These are phyloP conservation scores for Gorsachius goisagi DNA, from an alignment of 2,113 vertebrate genomes.

Conservation along the genomic window DNA sequence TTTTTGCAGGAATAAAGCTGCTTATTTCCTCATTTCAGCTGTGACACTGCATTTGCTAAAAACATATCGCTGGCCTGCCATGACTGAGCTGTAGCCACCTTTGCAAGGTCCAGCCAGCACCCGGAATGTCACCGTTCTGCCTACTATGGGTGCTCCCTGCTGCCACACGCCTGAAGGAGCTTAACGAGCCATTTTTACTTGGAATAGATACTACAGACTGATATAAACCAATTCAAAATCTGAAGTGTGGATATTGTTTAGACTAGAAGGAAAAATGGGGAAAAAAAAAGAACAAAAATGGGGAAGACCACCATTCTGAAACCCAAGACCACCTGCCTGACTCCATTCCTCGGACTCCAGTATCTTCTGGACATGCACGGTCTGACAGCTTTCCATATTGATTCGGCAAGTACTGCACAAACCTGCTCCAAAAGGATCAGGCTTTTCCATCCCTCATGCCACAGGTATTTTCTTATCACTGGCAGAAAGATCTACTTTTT, in stretches of 20 bases:
- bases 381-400: background rate
- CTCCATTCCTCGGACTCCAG: background rate
- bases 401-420: background rate
- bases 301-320: background rate
- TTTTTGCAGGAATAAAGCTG: background rate
- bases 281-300: background rate
- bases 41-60: background rate
- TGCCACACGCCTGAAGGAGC: too few relatives aligned
- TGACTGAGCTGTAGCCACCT: background rate
- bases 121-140: background rate
- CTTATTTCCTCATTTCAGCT: background rate
- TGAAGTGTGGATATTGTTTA: background rate
- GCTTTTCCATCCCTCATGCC: background rate
- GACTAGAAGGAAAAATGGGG: background rate
- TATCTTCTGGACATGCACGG: background rate
- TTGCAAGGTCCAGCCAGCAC: background rate
- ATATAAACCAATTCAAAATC: background rate
- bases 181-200: background rate
- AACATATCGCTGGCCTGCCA: too few relatives aligned
- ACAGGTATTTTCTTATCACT: background rate
- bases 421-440: background rate
- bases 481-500: background rate
- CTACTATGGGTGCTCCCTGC: rapidly evolving
- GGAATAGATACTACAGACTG: background rate
- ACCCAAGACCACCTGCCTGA: background rate